Percentiles rank a stretch among this genome's conserved stretches.
Conservation (phyloP, 2,888 invertebrate genomes). For the Drosophila recens region DNA sequence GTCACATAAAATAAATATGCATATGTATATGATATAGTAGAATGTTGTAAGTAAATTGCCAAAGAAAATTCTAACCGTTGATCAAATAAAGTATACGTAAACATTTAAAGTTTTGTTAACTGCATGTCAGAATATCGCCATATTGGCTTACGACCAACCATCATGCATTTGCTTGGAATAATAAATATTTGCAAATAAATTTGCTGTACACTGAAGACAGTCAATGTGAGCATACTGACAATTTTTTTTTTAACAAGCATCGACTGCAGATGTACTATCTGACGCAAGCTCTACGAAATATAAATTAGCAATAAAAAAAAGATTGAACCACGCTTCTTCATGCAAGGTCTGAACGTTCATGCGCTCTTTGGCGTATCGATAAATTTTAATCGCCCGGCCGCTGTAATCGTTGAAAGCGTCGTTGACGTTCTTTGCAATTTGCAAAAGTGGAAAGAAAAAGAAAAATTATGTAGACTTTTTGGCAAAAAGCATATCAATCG, state of each 20-base stretch:
- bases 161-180: conserved; percentile 19
- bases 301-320: neutral
- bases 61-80: neutral
- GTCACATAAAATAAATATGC: neutral
- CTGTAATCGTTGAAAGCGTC: conserved; percentile 74
- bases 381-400: conserved; percentile 46
- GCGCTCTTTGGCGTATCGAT: conserved; percentile 46
- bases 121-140: conserved; percentile 1
- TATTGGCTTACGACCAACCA: conserved; percentile 8
- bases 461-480: conserved; percentile 67
- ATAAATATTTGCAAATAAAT: neutral
- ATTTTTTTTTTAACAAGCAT: neutral
- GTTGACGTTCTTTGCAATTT: conserved; percentile 69
- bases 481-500: conserved; percentile 34
- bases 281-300: neutral
- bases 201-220: neutral
- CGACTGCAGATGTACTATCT: neutral
- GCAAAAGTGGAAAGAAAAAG: conserved; percentile 67
- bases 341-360: conserved; percentile 41
- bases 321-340: conserved; percentile 30
- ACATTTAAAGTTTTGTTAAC: neutral
- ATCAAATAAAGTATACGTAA: neutral
- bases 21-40: neutral
- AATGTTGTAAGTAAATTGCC: neutral
- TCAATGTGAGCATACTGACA: neutral